These are phyloP conservation scores for Penaeus vannamei DNA, from an alignment of 1,140 invertebrate species.

Conservation along the genomic window DNA sequence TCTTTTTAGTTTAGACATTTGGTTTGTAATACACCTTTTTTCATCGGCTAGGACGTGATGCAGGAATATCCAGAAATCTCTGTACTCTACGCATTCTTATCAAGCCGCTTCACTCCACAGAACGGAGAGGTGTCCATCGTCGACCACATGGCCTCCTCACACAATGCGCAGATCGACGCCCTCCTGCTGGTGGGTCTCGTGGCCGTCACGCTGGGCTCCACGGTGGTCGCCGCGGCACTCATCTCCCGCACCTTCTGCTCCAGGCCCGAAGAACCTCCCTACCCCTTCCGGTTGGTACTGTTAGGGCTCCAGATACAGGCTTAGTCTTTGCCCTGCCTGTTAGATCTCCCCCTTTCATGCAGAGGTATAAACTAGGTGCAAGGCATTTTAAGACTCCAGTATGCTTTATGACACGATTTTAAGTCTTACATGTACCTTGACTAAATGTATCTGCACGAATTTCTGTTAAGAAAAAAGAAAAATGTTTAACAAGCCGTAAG, in stretches of 20 bases:
- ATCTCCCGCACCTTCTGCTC: slow-evolving; percentile 64
- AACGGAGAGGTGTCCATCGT: slow-evolving; percentile 52
- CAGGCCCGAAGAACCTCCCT: slow-evolving; percentile 30
- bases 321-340: neutral
- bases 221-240: slow-evolving; percentile 57
- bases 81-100: neutral
- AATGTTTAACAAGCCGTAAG: too few species aligned
- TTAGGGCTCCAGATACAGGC: neutral
- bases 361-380: too few species aligned
- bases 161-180: slow-evolving; percentile 64
- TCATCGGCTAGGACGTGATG: too few species aligned
- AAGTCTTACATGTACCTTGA: too few species aligned
- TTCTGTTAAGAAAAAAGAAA: too few species aligned
- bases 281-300: slow-evolving; percentile 38
- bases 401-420: too few species aligned
- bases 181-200: slow-evolving; percentile 64
- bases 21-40: too few species aligned
- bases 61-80: too few species aligned
- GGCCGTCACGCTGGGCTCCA: slow-evolving; percentile 57
- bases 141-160: slow-evolving; percentile 51
- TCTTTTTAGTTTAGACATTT: neutral
- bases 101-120: neutral
- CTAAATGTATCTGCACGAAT: too few species aligned
- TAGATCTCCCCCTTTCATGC: too few species aligned
- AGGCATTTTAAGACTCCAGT: too few species aligned